A percentile compares a stretch with the other conserved stretches of the same genome.
Conservation (phyloP, 2,797 vertebrate species). For the Macroramphosus scolopax region DNA sequence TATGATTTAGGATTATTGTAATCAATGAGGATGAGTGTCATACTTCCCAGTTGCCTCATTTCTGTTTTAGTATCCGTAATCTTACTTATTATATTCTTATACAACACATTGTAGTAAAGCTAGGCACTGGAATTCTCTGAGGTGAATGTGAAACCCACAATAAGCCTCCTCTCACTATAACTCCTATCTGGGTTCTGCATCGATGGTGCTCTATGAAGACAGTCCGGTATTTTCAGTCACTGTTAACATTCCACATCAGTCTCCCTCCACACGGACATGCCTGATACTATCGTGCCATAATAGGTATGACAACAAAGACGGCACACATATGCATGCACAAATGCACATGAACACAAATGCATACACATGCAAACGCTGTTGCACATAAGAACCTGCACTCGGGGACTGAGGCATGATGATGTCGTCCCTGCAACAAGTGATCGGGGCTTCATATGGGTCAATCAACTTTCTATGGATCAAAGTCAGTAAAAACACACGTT, state of each 20-base stretch:
- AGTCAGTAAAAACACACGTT: slow-evolving; percentile 18
- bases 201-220: slow-evolving; percentile 63
- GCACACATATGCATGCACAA: slow-evolving; percentile 11
- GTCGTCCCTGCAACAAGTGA: too few relatives aligned
- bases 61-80: too few relatives aligned
- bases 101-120: slow-evolving; percentile 30
- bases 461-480: slow-evolving; percentile 37
- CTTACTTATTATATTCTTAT: too few relatives aligned
- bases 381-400: slow-evolving; percentile 3
- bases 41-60: slow-evolving; percentile 22
- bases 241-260: slow-evolving; percentile 72
- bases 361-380: neutral
- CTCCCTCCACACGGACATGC: slow-evolving; percentile 51
- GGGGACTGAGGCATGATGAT: too few relatives aligned
- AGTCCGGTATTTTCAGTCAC: slow-evolving; percentile 64
- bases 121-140: slow-evolving; percentile 26
- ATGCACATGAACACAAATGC: neutral
- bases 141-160: slow-evolving; percentile 29
- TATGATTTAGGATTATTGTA: too few relatives aligned
- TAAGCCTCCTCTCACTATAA: slow-evolving; percentile 13
- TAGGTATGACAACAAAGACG: slow-evolving; percentile 32
- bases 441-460: slow-evolving; percentile 17
- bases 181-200: slow-evolving; percentile 59
- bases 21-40: slow-evolving; percentile 34
- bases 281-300: slow-evolving; percentile 60